Evolutionary conservation across 2,797 vertebrate species (phyloP).

Genomic region (Cuculus canorus): DNA sequence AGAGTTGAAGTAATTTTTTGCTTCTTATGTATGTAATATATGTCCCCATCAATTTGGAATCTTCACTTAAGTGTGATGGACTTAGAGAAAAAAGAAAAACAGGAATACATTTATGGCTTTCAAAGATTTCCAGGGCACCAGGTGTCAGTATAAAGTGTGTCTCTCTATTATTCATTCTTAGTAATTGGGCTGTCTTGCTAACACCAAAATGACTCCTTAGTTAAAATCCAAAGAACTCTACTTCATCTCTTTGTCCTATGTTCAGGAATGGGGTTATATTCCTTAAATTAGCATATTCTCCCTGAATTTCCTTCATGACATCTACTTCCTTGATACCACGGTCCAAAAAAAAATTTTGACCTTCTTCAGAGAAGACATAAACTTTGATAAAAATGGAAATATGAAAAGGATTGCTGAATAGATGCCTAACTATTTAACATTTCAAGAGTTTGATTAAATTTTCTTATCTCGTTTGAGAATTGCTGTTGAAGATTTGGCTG

Average conservation of each 20-base stretch:
- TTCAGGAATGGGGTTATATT: neutral
- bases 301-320: neutral
- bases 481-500: neutral
- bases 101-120: neutral
- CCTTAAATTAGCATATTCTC: neutral
- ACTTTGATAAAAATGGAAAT: neutral
- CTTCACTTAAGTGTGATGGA: neutral
- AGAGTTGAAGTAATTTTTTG: neutral
- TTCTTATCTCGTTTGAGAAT: neutral
- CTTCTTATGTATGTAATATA: neutral
- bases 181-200: neutral
- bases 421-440: neutral
- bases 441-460: neutral
- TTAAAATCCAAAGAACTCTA: neutral
- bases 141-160: neutral
- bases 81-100: rapidly evolving
- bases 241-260: neutral
- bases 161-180: neutral
- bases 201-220: neutral
- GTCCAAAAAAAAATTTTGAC: neutral
- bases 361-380: neutral
- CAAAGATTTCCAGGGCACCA: neutral
- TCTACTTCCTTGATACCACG: neutral
- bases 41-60: neutral
- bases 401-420: neutral